Base-by-base conservation (phyloP, 2,888 invertebrate genomes). In the Euzetes globulus region DNA sequence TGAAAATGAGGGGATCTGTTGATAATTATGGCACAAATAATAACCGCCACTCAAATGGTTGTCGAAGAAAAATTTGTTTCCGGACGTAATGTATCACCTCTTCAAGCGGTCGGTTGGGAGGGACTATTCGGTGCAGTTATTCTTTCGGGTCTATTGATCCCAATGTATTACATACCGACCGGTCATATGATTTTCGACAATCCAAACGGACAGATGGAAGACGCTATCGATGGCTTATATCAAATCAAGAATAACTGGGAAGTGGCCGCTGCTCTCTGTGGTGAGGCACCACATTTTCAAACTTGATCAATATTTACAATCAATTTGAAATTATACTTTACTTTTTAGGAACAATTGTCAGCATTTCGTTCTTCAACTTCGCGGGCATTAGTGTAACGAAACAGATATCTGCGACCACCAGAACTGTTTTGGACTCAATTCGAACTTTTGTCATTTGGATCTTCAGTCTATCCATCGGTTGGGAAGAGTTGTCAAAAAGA, bases 51-150 rank as follows among this genome's bases (percentile, higher is more conserved):
- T 75, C 95, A 96, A 84, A 94, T 96, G 90, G 94, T 97, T 0
- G 89, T 92, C 77, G 97, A 98, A 83, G 96, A 98, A 82, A 93
- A 92, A 84, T 92, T 89, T 82, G 88, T 97, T 0, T 85, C 88
- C 75, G 89, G 90, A 71, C 86, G 89, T 79, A 91, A 94, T 83
- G 91, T 96, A 70, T 91, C 93, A 0, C 88, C 96, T 0, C 84
- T 97, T 76, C 91, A 93, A 82, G 95, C 92, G 6, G 91, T 94
- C 25, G 96, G 97, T 9, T 93, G 92, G 90, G 95, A 97, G 86
- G 94, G 88, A 65, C 80, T 90, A 22, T 92, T 90, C 83, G 92
- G 92, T 27, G 87, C 90, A 77, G 72, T 84, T 11, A 86, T 87
- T 0, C 84, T 90, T 19, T 84, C 86, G 6, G 72, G 89, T 0